Evolutionary conservation across 2,888 invertebrate species (phyloP).

Genomic region (Limnephilus lunatus): DNA sequence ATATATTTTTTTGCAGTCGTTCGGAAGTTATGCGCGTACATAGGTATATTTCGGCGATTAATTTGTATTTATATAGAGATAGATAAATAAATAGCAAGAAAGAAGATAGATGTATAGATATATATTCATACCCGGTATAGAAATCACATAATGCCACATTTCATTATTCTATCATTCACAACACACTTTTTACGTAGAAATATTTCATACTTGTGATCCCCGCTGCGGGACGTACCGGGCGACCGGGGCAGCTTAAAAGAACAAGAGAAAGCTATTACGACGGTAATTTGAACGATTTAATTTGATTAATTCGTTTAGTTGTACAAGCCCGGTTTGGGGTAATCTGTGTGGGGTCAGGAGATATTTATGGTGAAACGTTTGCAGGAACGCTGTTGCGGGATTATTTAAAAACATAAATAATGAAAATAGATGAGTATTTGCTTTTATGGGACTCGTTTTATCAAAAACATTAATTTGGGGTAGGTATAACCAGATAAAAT

Average conservation of each 20-base stretch:
- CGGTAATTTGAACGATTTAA: conserved; percentile 59
- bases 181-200: not conserved
- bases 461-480: not conserved
- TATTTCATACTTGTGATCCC: not conserved
- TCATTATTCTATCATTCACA: not conserved
- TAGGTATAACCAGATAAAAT: no score
- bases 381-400: not conserved
- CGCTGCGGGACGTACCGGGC: not conserved
- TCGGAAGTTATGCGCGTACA: no score
- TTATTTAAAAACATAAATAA: conserved; percentile 8
- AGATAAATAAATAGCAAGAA: no score
- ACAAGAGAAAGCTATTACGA: conserved; percentile 60
- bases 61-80: no score
- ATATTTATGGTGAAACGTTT: not conserved
- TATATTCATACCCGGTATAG: not conserved
- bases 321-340: conserved; percentile 39
- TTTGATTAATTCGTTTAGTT: conserved; percentile 60
- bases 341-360: conserved; percentile 7
- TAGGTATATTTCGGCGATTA: no score
- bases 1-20: no score
- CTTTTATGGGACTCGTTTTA: not conserved
- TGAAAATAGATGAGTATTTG: not conserved
- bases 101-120: no score
- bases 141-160: not conserved
- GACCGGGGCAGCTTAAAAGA: conserved; percentile 45